Evolutionary conservation across 92 coral and sea anemone genomes (phyloP), one percentile per base, ranked within the genome.

Genomic region (Porites lobata): DNA sequence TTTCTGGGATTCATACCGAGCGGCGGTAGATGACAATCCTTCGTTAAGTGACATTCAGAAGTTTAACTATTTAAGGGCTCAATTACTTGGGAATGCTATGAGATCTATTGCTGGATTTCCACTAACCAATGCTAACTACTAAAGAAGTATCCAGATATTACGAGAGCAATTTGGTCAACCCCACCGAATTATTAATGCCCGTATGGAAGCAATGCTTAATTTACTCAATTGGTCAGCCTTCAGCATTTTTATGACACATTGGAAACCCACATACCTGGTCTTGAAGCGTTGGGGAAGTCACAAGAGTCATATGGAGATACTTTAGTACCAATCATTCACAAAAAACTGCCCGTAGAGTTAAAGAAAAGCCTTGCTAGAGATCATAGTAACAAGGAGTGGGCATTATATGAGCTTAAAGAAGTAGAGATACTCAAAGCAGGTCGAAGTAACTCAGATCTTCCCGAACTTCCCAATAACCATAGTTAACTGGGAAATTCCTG

Each of bases 21-120:
- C 78, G 26, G 92, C 89, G 2, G 89, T 89, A 21, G 66, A 89
- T 72, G 76, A 69, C 38, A 85, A 85, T 53, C 1, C 75, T 1
- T 17, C 11, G 8, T 72, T 89, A 20, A 79, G 78, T 29, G 80
- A 66, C 29, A 70, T 70, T 13, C 92, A 82, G 51, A 82, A 75
- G 58, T 83, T 89, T 14, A 89, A 62, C 19, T 77, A 89, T 61
- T 76, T 89, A 38, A 63, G 50, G 18, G 83, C 91, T 50, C 76
- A 88, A 65, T 72, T 88, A 12, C 24, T n/a, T 1, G 92, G 82
- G 32, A 84, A 82, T 62, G 92, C 92, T 29, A 0, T 38, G 9
- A 88, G 92, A 57, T 54, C 69, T 51, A 82, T 89, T 17, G 83
- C 92, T 3, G 92, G 92, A 7, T 89, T 89, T 29, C 92, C 88